Evolutionary conservation across 2,113 vertebrate genomes (phyloP).

Genomic region (Pionites leucogaster): DNA sequence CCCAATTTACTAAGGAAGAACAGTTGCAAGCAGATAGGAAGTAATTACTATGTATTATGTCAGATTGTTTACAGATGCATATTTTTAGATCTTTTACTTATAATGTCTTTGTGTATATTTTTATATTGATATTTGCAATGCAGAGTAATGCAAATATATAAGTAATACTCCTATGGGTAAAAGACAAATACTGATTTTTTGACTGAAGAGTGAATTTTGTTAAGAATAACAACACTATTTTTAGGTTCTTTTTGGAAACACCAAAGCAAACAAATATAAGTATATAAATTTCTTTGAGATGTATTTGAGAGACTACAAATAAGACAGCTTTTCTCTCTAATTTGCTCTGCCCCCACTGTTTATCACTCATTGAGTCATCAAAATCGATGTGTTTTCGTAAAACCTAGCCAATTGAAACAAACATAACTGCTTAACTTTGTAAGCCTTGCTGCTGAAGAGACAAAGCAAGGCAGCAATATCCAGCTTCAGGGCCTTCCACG

Average conservation of each 20-base stretch:
- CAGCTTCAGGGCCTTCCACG: not conserved
- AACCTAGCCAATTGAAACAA: not conserved
- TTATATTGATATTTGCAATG: not conserved
- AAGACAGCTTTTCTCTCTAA: not conserved
- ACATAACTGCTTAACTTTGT: not conserved
- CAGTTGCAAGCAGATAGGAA: not conserved
- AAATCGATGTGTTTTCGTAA: not conserved
- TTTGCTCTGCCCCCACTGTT: not conserved
- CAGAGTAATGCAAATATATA: not conserved
- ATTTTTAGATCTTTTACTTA: not conserved
- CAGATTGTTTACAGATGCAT: not conserved
- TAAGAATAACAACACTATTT: not conserved
- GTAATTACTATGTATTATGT: not conserved
- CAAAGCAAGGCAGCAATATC: not conserved
- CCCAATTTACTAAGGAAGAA: not conserved
- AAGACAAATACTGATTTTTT: not conserved
- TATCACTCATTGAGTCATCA: not conserved
- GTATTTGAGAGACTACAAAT: not conserved
- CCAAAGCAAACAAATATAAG: not conserved
- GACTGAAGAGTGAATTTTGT: not conserved
- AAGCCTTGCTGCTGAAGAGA: not conserved
- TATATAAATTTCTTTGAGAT: not conserved
- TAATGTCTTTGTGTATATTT: not conserved
- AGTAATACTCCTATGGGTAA: not conserved
- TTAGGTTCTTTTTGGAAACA: not conserved